These are phyloP conservation scores for Theretra japonica DNA, from an alignment of 2,888 invertebrate genomes.

Conservation along the genomic window DNA sequence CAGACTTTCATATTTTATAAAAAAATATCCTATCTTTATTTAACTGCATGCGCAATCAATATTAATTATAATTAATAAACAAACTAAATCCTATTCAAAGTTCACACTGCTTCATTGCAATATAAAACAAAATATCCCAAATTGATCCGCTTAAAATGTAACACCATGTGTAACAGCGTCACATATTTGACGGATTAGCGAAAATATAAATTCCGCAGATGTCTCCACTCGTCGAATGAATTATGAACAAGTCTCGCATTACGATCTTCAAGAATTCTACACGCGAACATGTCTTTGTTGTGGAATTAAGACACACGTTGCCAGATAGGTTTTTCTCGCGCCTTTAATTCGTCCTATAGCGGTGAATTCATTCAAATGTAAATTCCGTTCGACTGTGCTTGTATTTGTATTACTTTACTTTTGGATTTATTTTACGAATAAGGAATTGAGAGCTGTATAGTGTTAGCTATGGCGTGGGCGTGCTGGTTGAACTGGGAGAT, in stretches of 20 bases:
- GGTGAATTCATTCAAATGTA: slow-evolving; percentile 22
- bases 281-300: slow-evolving; percentile 37
- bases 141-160: neutral
- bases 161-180: slow-evolving; percentile 9
- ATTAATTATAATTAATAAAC: too few species aligned
- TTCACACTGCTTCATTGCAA: neutral
- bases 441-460: too few species aligned
- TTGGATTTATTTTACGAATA: neutral
- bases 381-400: slow-evolving; percentile 10
- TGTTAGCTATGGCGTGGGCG: too few species aligned
- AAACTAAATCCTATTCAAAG: too few species aligned
- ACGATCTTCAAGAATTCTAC: slow-evolving; percentile 40
- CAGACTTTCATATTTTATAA: too few species aligned
- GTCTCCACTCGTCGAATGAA: slow-evolving; percentile 57
- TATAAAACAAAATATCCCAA: too few species aligned
- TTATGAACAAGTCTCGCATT: slow-evolving; percentile 58
- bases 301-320: slow-evolving; percentile 33
- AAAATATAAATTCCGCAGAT: slow-evolving; percentile 58
- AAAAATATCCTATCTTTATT: too few species aligned
- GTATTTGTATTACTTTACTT: neutral
- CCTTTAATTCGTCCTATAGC: slow-evolving; percentile 23
- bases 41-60: too few species aligned
- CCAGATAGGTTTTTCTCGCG: slow-evolving; percentile 26
- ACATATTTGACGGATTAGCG: slow-evolving; percentile 48
- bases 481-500: too few species aligned